A percentile compares a stretch with the other conserved stretches of the same genome.
Evolutionary conservation across 2,888 invertebrate genomes (phyloP).

Genomic region (Eupithecia insigniata): DNA sequence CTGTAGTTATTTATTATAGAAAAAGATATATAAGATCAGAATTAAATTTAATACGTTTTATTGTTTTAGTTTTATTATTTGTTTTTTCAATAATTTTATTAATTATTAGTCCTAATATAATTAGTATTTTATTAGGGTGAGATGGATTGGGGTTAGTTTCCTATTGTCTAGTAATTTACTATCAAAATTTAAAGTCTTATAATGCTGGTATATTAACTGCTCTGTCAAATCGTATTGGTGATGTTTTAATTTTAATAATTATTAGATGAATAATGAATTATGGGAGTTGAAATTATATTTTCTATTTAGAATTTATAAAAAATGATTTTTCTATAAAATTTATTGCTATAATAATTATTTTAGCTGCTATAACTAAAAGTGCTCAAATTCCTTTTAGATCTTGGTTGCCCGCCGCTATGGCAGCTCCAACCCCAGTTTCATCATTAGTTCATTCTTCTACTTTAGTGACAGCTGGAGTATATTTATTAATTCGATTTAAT

Average conservation of each 20-base stretch:
- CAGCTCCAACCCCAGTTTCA: slow-evolving; percentile 91
- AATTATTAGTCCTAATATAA: slow-evolving; percentile 88
- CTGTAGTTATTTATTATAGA: slow-evolving; percentile 86
- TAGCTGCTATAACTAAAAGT: slow-evolving; percentile 89
- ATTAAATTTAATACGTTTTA: slow-evolving; percentile 85
- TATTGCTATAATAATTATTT: slow-evolving; percentile 73
- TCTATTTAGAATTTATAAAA: slow-evolving; percentile 80
- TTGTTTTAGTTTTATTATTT: slow-evolving; percentile 86
- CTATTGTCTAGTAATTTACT: slow-evolving; percentile 89
- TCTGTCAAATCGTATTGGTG: slow-evolving; percentile 89
- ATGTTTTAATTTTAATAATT: slow-evolving; percentile 86
- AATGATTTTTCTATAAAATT: slow-evolving; percentile 72
- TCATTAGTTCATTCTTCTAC: slow-evolving; percentile 91
- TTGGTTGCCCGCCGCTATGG: slow-evolving; percentile 90
- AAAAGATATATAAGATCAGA: slow-evolving; percentile 86
- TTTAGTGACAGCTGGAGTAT: slow-evolving; percentile 90
- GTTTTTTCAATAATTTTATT: slow-evolving; percentile 87
- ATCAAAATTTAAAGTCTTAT: slow-evolving; percentile 87
- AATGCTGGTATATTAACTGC: slow-evolving; percentile 89
- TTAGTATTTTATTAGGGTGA: slow-evolving; percentile 88
- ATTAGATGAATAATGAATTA: slow-evolving; percentile 84
- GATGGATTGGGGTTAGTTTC: slow-evolving; percentile 89
- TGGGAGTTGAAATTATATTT: slow-evolving; percentile 82
- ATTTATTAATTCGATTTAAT: slow-evolving; percentile 89
- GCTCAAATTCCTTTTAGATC: slow-evolving; percentile 92